phyloP scores from a whole-genome alignment of 2,797 vertebrate genomes.

The Sparus aurata region DNA sequence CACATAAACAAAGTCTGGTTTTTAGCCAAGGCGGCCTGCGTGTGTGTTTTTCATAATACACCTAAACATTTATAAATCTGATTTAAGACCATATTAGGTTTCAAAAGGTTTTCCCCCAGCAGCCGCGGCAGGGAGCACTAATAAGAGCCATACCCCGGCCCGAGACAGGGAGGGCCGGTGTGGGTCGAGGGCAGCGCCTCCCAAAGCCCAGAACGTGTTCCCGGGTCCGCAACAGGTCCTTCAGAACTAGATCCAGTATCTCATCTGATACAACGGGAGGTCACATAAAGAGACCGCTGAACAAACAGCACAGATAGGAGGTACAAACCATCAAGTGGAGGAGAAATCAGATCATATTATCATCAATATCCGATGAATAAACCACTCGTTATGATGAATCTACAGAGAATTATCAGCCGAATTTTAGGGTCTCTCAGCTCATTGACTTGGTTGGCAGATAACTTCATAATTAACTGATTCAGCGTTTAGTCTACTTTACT shows the following conservation, averaged over 20 bases:
- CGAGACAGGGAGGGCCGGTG: constrained; percentile 46
- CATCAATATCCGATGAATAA: too few species aligned
- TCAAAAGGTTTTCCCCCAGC: constrained; percentile 84
- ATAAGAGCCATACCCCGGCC: constrained; percentile 84
- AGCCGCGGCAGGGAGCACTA: constrained; percentile 80
- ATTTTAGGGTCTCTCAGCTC: neutral
- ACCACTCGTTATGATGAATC: too few species aligned
- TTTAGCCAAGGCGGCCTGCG: constrained; percentile 54
- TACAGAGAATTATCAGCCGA: too few species aligned
- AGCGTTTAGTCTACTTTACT: too few species aligned
- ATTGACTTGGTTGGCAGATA: neutral
- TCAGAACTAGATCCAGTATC: constrained; percentile 48
- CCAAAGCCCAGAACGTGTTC: constrained; percentile 41
- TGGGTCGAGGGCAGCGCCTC: constrained; percentile 26
- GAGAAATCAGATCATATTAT: too few species aligned
- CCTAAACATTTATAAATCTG: constrained; percentile 91
- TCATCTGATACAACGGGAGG: constrained; percentile 29
- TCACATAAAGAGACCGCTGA: constrained; percentile 26
- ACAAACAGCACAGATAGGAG: constrained; percentile 24
- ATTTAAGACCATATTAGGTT: constrained; percentile 89
- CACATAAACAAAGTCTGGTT: constrained; percentile 64
- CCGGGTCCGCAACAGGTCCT: constrained; percentile 43
- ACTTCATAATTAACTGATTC: neutral
- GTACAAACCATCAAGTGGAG: constrained; percentile 14
- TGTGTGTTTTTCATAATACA: constrained; percentile 88